Percentiles rank a stretch among this genome's conserved stretches.
phyloP scores from a whole-genome alignment of 2,113 vertebrate species.

The Pogona vitticeps region DNA sequence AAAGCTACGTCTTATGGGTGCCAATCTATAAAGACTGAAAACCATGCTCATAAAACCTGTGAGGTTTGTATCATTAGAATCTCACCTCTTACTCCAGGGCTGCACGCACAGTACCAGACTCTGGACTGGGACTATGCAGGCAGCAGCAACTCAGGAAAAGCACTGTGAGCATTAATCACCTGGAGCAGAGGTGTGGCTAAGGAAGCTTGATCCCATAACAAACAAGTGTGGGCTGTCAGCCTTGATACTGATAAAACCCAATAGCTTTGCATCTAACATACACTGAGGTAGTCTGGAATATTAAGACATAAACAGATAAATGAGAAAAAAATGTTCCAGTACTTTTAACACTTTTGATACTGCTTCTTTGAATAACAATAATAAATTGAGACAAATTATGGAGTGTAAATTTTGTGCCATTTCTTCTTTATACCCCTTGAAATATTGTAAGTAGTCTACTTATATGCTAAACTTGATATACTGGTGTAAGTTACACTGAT shows the following conservation, averaged over 20 bases:
- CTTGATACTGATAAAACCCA: not conserved
- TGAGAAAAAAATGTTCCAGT: constrained; percentile 53
- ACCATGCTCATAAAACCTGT: not conserved
- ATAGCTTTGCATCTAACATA: constrained; percentile 40
- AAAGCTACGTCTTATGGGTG: not conserved
- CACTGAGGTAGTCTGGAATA: constrained; percentile 75
- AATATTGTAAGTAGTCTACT: not conserved
- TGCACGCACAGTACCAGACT: not conserved
- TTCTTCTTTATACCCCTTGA: not conserved
- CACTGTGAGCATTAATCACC: not conserved
- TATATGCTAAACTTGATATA: not conserved
- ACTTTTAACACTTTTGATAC: constrained; percentile 16
- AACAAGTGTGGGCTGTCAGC: not conserved
- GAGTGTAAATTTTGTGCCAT: constrained; percentile 23
- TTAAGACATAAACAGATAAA: constrained; percentile 19
- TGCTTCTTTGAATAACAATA: not conserved
- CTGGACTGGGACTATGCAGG: not conserved
- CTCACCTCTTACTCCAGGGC: not conserved
- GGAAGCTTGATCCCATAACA: not conserved
- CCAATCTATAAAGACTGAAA: not conserved
- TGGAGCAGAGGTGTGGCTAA: not conserved
- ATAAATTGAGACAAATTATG: constrained; percentile 16
- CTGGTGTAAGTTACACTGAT: not conserved
- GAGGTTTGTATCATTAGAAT: not conserved
- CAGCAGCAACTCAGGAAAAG: not conserved